Evolutionary conservation across 2,113 vertebrate species (phyloP).

Genomic region (Etia nguti): DNA sequence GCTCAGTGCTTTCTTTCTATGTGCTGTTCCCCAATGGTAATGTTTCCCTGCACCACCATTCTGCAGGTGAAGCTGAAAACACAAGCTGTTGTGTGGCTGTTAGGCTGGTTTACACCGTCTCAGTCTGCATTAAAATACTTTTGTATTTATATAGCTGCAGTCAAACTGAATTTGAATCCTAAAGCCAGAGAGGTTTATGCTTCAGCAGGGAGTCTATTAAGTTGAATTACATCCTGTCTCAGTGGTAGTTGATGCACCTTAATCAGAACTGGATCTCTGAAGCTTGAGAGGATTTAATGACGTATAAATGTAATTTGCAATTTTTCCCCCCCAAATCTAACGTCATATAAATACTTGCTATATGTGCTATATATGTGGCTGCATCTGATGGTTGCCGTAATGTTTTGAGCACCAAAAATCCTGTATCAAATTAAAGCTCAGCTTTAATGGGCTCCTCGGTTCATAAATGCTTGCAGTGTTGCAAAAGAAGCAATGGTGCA

Average conservation of each 20-base stretch:
- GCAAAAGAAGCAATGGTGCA: neutral
- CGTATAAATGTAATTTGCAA: neutral
- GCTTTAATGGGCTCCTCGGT: neutral
- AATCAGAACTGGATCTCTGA: neutral
- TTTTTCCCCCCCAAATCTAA: neutral
- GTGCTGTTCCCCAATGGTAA: neutral
- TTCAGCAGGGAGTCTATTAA: neutral
- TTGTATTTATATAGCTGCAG: neutral
- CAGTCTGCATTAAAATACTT: neutral
- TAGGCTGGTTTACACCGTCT: neutral
- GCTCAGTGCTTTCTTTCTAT: conserved; percentile 8
- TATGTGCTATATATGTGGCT: neutral
- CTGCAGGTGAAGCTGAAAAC: neutral
- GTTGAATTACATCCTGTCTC: neutral
- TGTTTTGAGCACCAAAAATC: neutral
- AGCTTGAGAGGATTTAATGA: neutral
- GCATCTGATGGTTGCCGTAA: neutral
- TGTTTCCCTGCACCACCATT: neutral
- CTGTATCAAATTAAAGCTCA: neutral
- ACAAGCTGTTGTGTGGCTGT: neutral
- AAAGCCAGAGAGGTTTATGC: neutral
- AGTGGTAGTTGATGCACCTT: neutral
- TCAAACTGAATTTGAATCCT: neutral
- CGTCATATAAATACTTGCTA: neutral
- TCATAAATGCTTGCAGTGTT: neutral